phyloP scores from a whole-genome alignment of 2,797 vertebrate species.

The Helicolenus hilgendorfi region DNA sequence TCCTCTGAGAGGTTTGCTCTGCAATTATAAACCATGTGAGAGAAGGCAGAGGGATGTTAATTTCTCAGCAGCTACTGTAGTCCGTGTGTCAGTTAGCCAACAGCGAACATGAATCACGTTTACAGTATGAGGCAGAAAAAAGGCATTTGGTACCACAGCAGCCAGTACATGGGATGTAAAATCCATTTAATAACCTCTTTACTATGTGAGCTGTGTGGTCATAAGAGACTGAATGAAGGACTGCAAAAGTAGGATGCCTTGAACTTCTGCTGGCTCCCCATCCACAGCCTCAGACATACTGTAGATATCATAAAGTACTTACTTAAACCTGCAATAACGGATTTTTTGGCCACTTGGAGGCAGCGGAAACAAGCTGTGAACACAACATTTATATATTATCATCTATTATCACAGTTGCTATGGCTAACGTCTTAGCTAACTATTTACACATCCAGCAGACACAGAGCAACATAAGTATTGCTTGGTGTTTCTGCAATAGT shows the following conservation, averaged over 20 bases:
- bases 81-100: conserved; percentile 43
- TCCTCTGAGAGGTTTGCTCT: conserved; percentile 75
- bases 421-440: background rate
- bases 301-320: background rate
- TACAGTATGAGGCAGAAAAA: conserved; percentile 43
- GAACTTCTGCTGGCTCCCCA: background rate
- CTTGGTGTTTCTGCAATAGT: background rate
- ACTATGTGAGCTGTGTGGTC: conserved; percentile 24
- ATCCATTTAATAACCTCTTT: conserved; percentile 60
- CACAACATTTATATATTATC: background rate
- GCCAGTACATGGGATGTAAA: conserved; percentile 34
- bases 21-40: conserved; percentile 80
- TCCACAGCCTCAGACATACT: conserved; percentile 3
- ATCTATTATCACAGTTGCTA: background rate
- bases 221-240: conserved; percentile 15
- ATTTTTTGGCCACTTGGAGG: background rate
- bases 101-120: conserved; percentile 50
- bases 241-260: background rate
- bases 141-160: conserved; percentile 23
- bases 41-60: conserved; percentile 62
- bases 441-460: background rate
- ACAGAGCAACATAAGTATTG: background rate
- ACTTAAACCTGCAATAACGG: background rate
- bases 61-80: conserved; percentile 65
- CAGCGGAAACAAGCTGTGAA: background rate